Conservation (phyloP, 1,140 invertebrate genomes). For the Bombus pascuorum region DNA sequence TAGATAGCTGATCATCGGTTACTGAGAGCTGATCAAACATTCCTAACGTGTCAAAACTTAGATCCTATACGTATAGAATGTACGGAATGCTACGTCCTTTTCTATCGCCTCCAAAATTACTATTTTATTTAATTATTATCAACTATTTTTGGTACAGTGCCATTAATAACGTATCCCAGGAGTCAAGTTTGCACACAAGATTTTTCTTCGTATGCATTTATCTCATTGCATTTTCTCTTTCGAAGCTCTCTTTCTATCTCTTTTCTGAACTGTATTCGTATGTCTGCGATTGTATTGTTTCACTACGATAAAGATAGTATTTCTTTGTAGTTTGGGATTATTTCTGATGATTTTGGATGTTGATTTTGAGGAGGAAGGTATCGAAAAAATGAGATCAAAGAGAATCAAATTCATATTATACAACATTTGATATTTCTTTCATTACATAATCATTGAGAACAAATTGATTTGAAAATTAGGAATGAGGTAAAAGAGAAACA, state of each 20-base stretch:
- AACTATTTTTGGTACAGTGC: constrained; percentile 57
- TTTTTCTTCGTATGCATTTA: constrained; percentile 38
- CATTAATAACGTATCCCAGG: constrained; percentile 64
- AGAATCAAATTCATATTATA: background rate
- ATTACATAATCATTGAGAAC: too few relatives aligned
- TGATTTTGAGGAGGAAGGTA: background rate
- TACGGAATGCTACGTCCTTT: constrained; percentile 41
- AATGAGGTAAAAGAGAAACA: too few relatives aligned
- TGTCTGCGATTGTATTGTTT: background rate
- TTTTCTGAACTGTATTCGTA: background rate
- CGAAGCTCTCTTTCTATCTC: background rate
- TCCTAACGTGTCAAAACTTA: constrained; percentile 47
- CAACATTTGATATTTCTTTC: too few relatives aligned
- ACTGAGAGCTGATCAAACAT: constrained; percentile 51
- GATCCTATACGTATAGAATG: background rate
- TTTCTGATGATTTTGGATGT: background rate
- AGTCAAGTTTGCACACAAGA: constrained; percentile 41
- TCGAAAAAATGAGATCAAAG: background rate
- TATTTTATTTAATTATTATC: constrained; percentile 53
- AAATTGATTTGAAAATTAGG: too few relatives aligned
- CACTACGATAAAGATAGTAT: background rate
- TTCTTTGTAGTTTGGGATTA: background rate
- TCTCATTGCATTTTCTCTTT: constrained; percentile 28
- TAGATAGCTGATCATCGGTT: too few relatives aligned
- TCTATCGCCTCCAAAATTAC: constrained; percentile 61